Base-by-base conservation (phyloP, 2,113 vertebrate species). In the Galemys pyrenaicus region DNA sequence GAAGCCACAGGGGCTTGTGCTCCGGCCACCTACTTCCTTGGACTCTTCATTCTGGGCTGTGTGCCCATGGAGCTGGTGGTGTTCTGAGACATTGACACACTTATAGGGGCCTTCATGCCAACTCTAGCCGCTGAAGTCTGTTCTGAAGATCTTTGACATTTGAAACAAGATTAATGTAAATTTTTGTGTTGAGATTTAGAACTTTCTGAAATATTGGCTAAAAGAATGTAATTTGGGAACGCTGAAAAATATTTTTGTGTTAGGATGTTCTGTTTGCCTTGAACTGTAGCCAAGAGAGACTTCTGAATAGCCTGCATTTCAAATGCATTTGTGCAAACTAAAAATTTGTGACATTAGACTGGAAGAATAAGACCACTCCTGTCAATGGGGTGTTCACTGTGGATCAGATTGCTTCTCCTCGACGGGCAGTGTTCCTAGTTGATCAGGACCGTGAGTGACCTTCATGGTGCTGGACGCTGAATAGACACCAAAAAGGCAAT, bases 141-240 rank as follows among this genome's bases (percentile, higher is more conserved):
- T 93, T 94, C 37, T 60, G 51, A 77, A 90, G 58, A 87, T 32
- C n/a, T 35, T 30, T 75, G 87, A 71, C 32, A 37, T 86, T 78
- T 24, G 74, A 17, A 64, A 73, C 24, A 86, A 58, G 41, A 49
- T 10, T 35, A 54, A 41, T 7, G 60, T n/a, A 71, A 56, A 83
- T 80, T 73, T 94, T 87, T 49, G 78, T 62, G 22, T 49, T 71
- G 32, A 44, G 71, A 89, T 89, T 28, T 65, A 93, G 68, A 86
- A 49, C 41, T 41, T 92, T 91, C 6, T 70, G n/a, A 87, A 78
- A 49, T 56, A 56, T 81, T 67, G 62, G 73, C 62, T 90, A 89
- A 95, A 93, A 91, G 46, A 94, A 19, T 79, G 28, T 37, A 79
- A 49, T 86, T 95, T 62, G 78, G 74, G 90, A 68, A 92, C 60